phyloP scores from a whole-genome alignment of 2,113 vertebrate genomes.

The Phocoena phocoena region DNA sequence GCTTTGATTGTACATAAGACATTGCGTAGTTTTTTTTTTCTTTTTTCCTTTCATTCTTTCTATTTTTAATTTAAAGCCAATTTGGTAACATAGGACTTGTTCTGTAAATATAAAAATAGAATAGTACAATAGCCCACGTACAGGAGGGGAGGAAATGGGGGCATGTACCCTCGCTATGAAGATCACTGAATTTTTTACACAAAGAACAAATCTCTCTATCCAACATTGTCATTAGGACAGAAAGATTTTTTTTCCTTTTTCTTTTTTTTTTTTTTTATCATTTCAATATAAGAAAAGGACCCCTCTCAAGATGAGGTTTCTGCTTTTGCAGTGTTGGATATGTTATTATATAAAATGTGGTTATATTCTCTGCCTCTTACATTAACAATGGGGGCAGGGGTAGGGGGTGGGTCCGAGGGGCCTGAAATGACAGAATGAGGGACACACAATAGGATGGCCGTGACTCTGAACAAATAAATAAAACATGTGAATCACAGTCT shows the following conservation, averaged over 20 bases:
- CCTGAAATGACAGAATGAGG: slow-evolving; percentile 79
- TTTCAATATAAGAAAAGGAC: slow-evolving; percentile 55
- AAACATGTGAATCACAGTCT: slow-evolving; percentile 85
- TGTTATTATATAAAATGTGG: slow-evolving; percentile 65
- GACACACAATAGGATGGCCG: slow-evolving; percentile 85
- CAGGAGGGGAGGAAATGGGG: not conserved
- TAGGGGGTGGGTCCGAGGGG: slow-evolving; percentile 78
- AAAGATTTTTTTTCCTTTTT: slow-evolving; percentile 47
- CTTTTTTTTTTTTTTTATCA: not conserved
- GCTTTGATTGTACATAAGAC: slow-evolving; percentile 57
- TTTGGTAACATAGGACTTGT: slow-evolving; percentile 28
- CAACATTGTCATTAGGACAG: slow-evolving; percentile 65
- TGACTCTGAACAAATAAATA: slow-evolving; percentile 88
- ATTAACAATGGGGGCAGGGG: slow-evolving; percentile 81
- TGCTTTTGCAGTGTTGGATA: slow-evolving; percentile 56
- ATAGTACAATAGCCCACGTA: not conserved
- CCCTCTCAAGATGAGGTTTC: slow-evolving; percentile 41
- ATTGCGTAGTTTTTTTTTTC: slow-evolving; percentile 9
- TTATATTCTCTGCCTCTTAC: slow-evolving; percentile 71
- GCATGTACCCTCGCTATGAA: slow-evolving; percentile 28
- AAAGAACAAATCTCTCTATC: slow-evolving; percentile 29
- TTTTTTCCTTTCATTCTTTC: slow-evolving; percentile 3
- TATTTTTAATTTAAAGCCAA: slow-evolving; percentile 69
- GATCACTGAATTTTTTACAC: slow-evolving; percentile 40
- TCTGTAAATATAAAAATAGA: not conserved